Percentiles rank a stretch among this genome's conserved stretches.
Evolutionary conservation across 1,140 invertebrate genomes (phyloP).

Genomic region (Calephelis nemesis): DNA sequence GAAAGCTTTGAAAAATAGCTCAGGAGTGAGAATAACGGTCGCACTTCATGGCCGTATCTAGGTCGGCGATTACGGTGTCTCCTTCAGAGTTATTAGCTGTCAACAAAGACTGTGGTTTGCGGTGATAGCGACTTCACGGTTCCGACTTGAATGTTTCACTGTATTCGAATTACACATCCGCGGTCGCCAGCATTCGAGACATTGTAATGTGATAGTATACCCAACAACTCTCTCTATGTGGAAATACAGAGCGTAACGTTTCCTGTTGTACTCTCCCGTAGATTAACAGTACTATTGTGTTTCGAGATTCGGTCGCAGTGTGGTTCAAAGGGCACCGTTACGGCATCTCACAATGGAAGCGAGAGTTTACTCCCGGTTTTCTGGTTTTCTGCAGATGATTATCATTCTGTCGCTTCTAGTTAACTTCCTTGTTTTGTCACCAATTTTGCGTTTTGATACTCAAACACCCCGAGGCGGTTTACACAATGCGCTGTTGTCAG

Average conservation of each 20-base stretch:
- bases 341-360: constrained; percentile 61
- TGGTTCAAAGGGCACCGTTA: constrained; percentile 65
- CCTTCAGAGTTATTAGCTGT: constrained; percentile 56
- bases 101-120: constrained; percentile 56
- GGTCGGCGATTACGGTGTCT: constrained; percentile 48
- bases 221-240: constrained; percentile 63
- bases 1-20: constrained; percentile 46
- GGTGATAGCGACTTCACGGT: constrained; percentile 43
- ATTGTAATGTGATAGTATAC: constrained; percentile 62
- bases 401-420: constrained; percentile 38
- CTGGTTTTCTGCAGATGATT: constrained; percentile 54
- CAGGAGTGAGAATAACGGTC: constrained; percentile 44
- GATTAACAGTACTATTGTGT: constrained; percentile 48
- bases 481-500: not conserved
- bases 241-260: constrained; percentile 74
- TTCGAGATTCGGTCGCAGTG: constrained; percentile 49
- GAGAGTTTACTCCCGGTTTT: constrained; percentile 55
- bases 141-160: constrained; percentile 43
- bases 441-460: constrained; percentile 9
- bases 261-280: constrained; percentile 47
- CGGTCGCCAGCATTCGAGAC: constrained; percentile 56
- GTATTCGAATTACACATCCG: constrained; percentile 68
- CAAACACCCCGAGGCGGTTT: constrained; percentile 1
- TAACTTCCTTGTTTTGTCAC: constrained; percentile 22
- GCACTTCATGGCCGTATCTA: constrained; percentile 45